phyloP scores from a whole-genome alignment of 2,797 vertebrate species.

The Vipera latastei region DNA sequence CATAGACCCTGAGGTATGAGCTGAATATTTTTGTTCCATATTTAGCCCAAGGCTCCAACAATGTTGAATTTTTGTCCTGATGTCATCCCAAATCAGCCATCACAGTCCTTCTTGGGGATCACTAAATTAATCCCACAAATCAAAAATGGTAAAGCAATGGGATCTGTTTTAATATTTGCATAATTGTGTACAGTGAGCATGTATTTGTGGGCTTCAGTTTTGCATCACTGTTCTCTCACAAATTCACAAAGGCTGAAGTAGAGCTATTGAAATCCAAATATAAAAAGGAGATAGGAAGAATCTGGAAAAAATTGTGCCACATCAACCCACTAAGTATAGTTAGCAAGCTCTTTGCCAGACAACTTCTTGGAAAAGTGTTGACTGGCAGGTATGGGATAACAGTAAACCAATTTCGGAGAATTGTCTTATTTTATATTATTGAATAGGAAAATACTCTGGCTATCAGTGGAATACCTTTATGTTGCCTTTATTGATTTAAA shows the following conservation, averaged over 20 bases:
- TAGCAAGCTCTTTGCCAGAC: not conserved
- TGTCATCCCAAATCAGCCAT: not conserved
- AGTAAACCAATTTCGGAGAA: not conserved
- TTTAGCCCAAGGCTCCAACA: not conserved
- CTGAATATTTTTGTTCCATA: not conserved
- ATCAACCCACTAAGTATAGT: not conserved
- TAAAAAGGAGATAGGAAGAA: not conserved
- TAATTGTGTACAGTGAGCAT: not conserved
- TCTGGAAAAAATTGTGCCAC: not conserved
- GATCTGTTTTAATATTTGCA: not conserved
- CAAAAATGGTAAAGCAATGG: not conserved
- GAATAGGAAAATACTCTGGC: not conserved
- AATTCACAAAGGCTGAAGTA: not conserved
- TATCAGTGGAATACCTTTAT: not conserved
- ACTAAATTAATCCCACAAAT: not conserved
- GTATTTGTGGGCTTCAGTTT: not conserved
- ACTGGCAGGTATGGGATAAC: not conserved
- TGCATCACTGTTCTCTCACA: not conserved
- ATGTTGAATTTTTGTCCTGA: not conserved
- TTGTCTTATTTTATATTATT: not conserved
- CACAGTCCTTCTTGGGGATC: not conserved
- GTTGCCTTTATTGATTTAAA: not conserved
- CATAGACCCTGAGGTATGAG: not conserved
- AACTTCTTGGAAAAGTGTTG: not conserved
- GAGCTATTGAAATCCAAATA: not conserved